Evolutionary conservation across 2,888 invertebrate species (phyloP).

Genomic region (Cephus pulcher): DNA sequence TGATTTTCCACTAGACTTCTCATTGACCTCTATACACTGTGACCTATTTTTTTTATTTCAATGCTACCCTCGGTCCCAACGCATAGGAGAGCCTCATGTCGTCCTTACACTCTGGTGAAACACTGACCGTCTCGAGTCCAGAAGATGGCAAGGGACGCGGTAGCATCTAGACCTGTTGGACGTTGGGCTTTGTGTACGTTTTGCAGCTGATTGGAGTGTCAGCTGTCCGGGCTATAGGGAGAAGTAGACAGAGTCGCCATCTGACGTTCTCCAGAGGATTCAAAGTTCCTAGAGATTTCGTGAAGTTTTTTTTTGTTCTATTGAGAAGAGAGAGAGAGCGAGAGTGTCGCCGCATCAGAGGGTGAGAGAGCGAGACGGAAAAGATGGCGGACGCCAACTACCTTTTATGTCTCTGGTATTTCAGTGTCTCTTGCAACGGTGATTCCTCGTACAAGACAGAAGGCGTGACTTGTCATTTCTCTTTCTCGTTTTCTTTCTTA

Average conservation of each 20-base stretch:
- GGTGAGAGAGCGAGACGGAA: background rate
- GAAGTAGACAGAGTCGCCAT: background rate
- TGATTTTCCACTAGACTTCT: background rate
- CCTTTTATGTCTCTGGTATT: background rate
- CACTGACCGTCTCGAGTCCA: background rate
- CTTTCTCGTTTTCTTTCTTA: background rate
- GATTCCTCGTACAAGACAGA: background rate
- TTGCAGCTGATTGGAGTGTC: constrained; percentile 47
- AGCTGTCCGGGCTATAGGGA: constrained; percentile 32
- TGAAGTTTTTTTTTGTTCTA: background rate
- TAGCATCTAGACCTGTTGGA: constrained; percentile 42
- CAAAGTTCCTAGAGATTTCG: background rate
- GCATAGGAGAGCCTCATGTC: background rate
- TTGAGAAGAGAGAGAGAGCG: background rate
- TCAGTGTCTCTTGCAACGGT: background rate
- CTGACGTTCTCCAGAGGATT: background rate
- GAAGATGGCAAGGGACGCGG: background rate
- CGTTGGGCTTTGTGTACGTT: constrained; percentile 43
- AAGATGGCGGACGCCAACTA: background rate
- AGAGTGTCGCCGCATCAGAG: background rate
- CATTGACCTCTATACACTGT: background rate
- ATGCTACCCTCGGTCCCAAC: background rate
- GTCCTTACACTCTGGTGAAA: background rate
- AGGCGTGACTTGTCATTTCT: background rate
- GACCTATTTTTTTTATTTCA: background rate